Base-by-base conservation (phyloP, 1,140 invertebrate genomes). In the Carcinoscorpius rotundicauda region DNA sequence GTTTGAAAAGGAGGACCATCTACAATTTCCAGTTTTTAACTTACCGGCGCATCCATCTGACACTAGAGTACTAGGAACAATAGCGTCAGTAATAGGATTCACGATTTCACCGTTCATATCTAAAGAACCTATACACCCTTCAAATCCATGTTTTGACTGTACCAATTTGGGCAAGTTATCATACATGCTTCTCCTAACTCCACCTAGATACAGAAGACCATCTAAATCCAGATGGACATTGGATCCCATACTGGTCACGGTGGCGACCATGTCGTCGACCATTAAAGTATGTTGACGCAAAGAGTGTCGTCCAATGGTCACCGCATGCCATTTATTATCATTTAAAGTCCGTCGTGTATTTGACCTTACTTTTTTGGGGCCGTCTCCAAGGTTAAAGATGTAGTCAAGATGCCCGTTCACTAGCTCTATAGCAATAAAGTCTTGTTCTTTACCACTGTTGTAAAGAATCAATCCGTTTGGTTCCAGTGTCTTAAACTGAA, bases 311-410 rank as follows among this genome's bases (percentile, higher is more conserved):
- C 88, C 83, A 10, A 97, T 87, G 50, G 86, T 89, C 0, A 97
- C 90, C 1, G 90, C 85, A 75, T 98, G 94, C 94, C 93, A 97
- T 73, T 86, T 83, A 73, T 94, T 93, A 72, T 98, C 93, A 73
- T 94, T 97, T 65, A 97, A 79, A 60, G 84, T 85, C 48, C 82
- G 81, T 72, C 85, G 85, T 5, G 85, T 82, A 66, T 84, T 88
- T 73, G 94, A 91, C 63, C 85, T 82, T 74, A 97, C 82, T 49
- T 87, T 86, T 8, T 95, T 83, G 0, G 90, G 85, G 3, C 94
- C 93, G 73, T 96, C 92, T 1, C 94, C 94, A 60, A 97, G 80
- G 78, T 97, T 91, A 70, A 97, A 89, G 1, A 91, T 83, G 69
- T 94, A 89, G 73, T 93, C 88, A 6, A 98, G 81, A 75, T 95